Base-by-base conservation (phyloP, 2,888 invertebrate genomes). In the Drosophila prolongata region DNA sequence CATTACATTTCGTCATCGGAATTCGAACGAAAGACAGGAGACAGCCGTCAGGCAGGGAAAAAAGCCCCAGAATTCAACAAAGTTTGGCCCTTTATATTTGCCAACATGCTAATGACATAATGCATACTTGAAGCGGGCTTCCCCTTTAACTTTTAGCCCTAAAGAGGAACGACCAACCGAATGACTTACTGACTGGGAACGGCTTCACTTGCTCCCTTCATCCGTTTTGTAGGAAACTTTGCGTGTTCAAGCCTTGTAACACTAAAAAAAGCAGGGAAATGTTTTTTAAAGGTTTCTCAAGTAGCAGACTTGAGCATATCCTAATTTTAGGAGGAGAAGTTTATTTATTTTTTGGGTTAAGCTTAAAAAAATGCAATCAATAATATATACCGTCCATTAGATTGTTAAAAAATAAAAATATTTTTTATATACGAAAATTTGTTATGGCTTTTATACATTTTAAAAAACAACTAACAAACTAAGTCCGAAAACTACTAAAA, bases 81-180 rank as follows among this genome's bases (percentile, higher is more conserved):
- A 79, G 64, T 76, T 79, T 54, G 61, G 70, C 76, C 71, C 75
- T 73, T 79, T 84, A 60, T 75, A 74, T 81, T 72, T 24, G 72
- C 84, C 87, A 88, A 77, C 89, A 78, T 89, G 84, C 89, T 89
- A 87, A 87, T 87, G 86, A 89, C 89, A 87, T 87, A 89, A 87
- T 87, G 87, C 83, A 86, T 89, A 87, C 89, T 87, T 87, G 83
- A 87, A 61, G 73, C 70, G 69, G 75, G 65, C 16, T 42, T 65
- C 64, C 58, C 58, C 50, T 27, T 11, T 16, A 40, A 43, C 42
- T 24, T 27, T 64, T 49, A 47, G 34, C 53, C 30, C 27, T 10
- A n/a, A 37, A 40, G 16, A 6, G 50, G 30, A 14, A 40, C 55
- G 35, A 54, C 44, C 68, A 52, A 62, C 68, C 55, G 58, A 58